A percentile compares a stretch with the other conserved stretches of the same genome.
These are phyloP conservation scores for Notamacropus eugenii DNA, from an alignment of 2,797 vertebrate species.

Conservation along the genomic window DNA sequence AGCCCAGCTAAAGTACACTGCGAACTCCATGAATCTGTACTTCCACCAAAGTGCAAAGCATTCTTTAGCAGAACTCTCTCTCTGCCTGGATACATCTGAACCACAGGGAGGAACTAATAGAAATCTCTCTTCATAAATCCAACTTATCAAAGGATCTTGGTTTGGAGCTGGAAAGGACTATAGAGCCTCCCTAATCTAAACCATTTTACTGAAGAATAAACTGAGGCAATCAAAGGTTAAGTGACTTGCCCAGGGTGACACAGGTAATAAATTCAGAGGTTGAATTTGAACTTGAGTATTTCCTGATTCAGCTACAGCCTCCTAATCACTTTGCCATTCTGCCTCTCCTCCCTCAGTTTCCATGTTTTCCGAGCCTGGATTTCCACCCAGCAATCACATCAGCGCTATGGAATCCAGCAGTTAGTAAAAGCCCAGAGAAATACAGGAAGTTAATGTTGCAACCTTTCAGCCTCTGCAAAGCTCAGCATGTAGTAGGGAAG, in stretches of 20 bases:
- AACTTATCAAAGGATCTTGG: background rate
- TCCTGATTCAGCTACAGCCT: background rate
- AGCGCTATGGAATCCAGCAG: background rate
- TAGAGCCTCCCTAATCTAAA: background rate
- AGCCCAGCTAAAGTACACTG: background rate
- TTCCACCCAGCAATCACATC: background rate
- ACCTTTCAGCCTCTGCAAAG: background rate
- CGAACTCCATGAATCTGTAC: background rate
- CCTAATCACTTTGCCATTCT: background rate
- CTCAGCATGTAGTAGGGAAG: background rate
- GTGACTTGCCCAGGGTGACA: background rate
- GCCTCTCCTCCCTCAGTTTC: background rate
- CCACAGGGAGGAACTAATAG: background rate
- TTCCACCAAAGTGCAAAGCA: background rate
- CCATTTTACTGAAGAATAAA: background rate
- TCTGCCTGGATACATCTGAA: conserved; percentile 20
- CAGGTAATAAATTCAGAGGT: background rate
- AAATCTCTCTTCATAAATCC: conserved; percentile 13
- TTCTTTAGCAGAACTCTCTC: background rate
- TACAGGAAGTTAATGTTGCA: background rate
- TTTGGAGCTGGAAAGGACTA: background rate
- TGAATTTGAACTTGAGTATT: background rate
- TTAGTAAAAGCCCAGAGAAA: background rate
- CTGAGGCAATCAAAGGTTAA: background rate
- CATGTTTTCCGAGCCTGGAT: background rate